phyloP scores from a whole-genome alignment of 2,797 vertebrate species.

The Melanotaenia pygmaea region DNA sequence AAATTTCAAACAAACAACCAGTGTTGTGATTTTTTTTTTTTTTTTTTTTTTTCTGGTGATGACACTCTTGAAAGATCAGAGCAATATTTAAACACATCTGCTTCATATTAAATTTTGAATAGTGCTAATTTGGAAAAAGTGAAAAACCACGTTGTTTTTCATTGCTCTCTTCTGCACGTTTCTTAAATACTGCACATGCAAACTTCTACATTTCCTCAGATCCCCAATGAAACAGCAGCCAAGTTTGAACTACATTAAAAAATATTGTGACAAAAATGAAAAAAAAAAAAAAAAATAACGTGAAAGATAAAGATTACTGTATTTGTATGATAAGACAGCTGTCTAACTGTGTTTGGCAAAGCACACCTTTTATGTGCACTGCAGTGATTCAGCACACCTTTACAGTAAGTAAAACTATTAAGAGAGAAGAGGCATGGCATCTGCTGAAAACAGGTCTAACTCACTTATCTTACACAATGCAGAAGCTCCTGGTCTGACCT shows the following conservation, averaged over 20 bases:
- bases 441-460: slow-evolving; percentile 44
- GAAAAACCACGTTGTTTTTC: not conserved
- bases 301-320: not conserved
- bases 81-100: not conserved
- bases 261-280: not conserved
- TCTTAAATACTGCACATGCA: not conserved
- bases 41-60: not conserved
- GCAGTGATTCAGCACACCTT: slow-evolving; percentile 22
- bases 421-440: slow-evolving; percentile 43
- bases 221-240: not conserved
- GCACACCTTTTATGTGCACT: slow-evolving; percentile 38
- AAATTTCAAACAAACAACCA: not conserved
- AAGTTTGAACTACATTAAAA: not conserved
- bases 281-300: not conserved
- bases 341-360: slow-evolving; percentile 21
- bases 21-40: not conserved
- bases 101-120: slow-evolving; percentile 11
- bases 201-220: not conserved
- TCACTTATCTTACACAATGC: slow-evolving; percentile 46
- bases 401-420: slow-evolving; percentile 59
- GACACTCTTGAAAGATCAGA: not conserved
- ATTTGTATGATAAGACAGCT: not conserved
- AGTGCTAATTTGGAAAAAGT: not conserved
- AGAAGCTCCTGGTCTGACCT: slow-evolving; percentile 53
- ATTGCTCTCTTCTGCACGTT: not conserved